Conservation (phyloP, 2,113 vertebrate species). For the Oreocharis arfaki region DNA sequence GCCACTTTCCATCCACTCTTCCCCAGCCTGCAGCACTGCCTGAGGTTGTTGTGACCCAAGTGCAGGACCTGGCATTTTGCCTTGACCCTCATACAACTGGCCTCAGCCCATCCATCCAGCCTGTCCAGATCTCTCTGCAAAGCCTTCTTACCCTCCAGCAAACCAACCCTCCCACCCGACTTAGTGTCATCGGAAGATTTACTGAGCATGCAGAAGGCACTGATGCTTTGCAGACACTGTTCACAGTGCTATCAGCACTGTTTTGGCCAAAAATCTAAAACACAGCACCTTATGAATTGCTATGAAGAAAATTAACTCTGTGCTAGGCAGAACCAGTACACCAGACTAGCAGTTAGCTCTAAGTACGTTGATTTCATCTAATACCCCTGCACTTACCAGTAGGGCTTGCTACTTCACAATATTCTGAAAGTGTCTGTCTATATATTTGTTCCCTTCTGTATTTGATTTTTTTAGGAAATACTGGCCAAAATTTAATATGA, state of each 20-base stretch:
- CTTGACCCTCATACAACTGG: accelerated
- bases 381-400: neutral
- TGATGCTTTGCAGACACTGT: neutral
- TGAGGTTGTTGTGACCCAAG: neutral
- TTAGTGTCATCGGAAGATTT: neutral
- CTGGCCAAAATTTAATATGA: neutral
- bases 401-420: neutral
- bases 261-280: neutral
- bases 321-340: neutral
- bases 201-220: accelerated
- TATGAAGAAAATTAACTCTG: neutral
- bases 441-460: neutral
- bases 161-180: neutral
- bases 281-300: neutral
- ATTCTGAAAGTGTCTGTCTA: neutral
- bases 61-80: accelerated
- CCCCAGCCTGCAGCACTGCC: neutral
- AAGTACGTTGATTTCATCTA: neutral
- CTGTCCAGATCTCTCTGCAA: neutral
- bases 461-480: neutral
- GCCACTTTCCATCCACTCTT: neutral
- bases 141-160: neutral
- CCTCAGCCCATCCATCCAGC: too few relatives aligned
- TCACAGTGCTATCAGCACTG: neutral
- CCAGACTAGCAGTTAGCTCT: neutral